A percentile compares a stretch with the other conserved stretches of the same genome.
These are phyloP conservation scores for Phanerotoma sp. DNA, from an alignment of 2,888 invertebrate genomes.

Conservation along the genomic window DNA sequence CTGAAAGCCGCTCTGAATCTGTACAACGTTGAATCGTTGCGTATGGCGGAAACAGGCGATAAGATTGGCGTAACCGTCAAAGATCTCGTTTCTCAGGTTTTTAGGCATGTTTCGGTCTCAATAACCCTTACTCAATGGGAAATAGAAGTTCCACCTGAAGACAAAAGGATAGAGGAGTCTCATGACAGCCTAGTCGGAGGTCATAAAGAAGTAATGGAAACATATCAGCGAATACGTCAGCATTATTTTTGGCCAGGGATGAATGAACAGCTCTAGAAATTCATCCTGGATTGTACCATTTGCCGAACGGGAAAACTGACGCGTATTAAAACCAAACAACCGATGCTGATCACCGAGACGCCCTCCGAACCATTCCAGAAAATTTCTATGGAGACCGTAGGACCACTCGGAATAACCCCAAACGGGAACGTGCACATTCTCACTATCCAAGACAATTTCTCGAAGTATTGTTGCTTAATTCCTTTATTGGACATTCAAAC, in stretches of 20 bases:
- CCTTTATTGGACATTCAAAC: constrained; percentile 11
- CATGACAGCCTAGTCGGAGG: constrained; percentile 29
- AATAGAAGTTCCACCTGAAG: neutral
- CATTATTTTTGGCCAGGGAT: neutral
- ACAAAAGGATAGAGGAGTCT: constrained; percentile 10
- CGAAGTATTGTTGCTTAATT: constrained; percentile 17
- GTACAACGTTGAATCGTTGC: neutral
- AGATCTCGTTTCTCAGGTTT: neutral
- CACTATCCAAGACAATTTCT: constrained; percentile 18
- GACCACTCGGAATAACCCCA: constrained; percentile 11
- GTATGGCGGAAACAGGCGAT: neutral
- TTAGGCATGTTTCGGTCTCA: no score
- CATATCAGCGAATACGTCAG: constrained; percentile 24
- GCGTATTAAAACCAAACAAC: constrained; percentile 16
- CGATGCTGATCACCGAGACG: constrained; percentile 29
- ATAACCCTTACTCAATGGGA: constrained; percentile 13
- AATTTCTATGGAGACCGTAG: constrained; percentile 29
- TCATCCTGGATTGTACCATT: constrained; percentile 17
- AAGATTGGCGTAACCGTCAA: neutral
- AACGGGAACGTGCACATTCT: constrained; percentile 19
- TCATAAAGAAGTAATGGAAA: constrained; percentile 34
- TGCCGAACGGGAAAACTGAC: constrained; percentile 29
- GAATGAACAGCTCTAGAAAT: constrained; percentile 8
- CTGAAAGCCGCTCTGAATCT: neutral
- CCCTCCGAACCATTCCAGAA: constrained; percentile 25